Base-by-base conservation (phyloP, 2,113 vertebrate genomes). In the Panurus biarmicus region DNA sequence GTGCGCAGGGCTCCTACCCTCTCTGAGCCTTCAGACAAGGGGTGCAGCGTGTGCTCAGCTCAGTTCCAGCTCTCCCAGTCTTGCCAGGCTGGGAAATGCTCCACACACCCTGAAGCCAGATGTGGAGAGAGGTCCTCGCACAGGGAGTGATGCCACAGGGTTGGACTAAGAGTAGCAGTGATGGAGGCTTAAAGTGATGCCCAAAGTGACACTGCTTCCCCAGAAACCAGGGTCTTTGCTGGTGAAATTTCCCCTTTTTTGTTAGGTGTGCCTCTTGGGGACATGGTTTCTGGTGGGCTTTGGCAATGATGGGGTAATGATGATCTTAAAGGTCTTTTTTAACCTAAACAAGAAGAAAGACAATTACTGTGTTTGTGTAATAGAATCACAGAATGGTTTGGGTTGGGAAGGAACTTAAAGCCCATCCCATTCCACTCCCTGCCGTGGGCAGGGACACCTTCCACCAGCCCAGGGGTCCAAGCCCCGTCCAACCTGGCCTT, bases 151-250 rank as follows among this genome's bases (percentile, higher is more conserved):
- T 33, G 74, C 35, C 3, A 2, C 56, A 53, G 62, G 53, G n/a
- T 0, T 64, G 79, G 57, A 6, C 10, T 22, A 6, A 4, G 23
- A 22, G 51, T 74, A 50, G 77, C 18, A 14, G 67, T 1, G 4
- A 17, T 3, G 21, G 65, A 61, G 26, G 25, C 54, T 51, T 2
- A 0, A 9, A 51, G 33, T 1, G 53, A 6, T 11, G n/a, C n/a
- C 64, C 2, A 1, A 40, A 42, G 70, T 18, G 44, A 5, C 1
- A 1, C 61, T 10, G 71, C 33, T 62, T 44, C 45, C 22, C 57
- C 53, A 35, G 1, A 1, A 19, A 57, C 24, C 13, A 2, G 7
- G 9, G 36, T 4, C 35, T 67, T 62, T 33, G 48, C 53, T 3
- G 20, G 51, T 1, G 44, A 48, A 51, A 25, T 26, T 44, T 50